A percentile compares a stretch with the other conserved stretches of the same genome.
Evolutionary conservation across 2,888 invertebrate genomes (phyloP).

Genomic region (Drosophila formosana): DNA sequence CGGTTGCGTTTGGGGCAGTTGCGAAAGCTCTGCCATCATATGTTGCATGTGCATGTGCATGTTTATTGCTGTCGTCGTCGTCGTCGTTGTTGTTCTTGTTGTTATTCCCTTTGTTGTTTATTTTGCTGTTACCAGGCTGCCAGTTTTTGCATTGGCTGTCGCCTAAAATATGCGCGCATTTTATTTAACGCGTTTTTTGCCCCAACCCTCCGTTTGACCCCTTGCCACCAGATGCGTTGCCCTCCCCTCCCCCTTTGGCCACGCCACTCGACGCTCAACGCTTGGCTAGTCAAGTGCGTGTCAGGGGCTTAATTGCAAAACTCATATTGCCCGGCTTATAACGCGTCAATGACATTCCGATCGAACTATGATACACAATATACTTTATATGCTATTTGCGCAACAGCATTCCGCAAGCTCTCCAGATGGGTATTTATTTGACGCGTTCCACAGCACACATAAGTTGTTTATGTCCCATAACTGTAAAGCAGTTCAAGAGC

Average conservation of each 20-base stretch:
- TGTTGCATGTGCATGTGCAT: slow-evolving; percentile 16
- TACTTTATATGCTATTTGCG: neutral
- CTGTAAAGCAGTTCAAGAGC: neutral
- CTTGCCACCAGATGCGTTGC: neutral
- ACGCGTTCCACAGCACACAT: neutral
- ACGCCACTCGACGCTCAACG: slow-evolving; percentile 22
- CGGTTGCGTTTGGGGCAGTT: slow-evolving; percentile 41
- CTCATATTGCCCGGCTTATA: slow-evolving; percentile 51
- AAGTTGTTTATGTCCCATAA: neutral
- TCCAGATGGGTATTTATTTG: neutral
- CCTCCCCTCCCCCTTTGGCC: neutral
- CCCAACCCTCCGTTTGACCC: neutral
- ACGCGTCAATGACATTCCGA: slow-evolving; percentile 38
- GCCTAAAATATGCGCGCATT: slow-evolving; percentile 68
- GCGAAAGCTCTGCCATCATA: slow-evolving; percentile 32
- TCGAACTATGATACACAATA: slow-evolving; percentile 19
- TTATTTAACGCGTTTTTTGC: slow-evolving; percentile 65
- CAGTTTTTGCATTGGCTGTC: slow-evolving; percentile 65
- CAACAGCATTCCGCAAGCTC: neutral
- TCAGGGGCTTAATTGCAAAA: slow-evolving; percentile 56
- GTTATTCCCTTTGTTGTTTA: slow-evolving; percentile 29
- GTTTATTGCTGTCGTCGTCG: neutral
- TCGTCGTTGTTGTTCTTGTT: slow-evolving; percentile 22
- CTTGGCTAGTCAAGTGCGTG: slow-evolving; percentile 43
- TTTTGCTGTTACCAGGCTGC: slow-evolving; percentile 37